Evolutionary conservation across 1,140 invertebrate species (phyloP), one percentile per base, ranked within the genome.

Genomic region (Orius insidiosus): DNA sequence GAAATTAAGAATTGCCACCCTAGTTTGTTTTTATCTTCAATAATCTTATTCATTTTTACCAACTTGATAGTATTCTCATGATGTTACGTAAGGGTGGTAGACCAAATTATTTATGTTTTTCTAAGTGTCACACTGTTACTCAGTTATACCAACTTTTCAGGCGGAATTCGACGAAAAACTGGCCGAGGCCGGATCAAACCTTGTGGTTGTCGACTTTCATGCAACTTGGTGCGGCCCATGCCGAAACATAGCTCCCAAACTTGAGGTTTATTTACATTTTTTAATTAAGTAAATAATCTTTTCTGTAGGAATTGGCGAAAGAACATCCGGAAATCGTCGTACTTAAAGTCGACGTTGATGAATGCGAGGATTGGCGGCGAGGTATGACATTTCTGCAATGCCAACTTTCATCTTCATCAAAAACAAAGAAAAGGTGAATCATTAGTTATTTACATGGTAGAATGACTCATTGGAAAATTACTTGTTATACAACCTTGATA

Each of bases 341-440:
- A 53, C 52, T 72, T 2, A 77, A 78, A 60, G 76, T 89, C 14
- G 87, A 94, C 65, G 86, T 95, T 1, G 89, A 95, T 58, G 82
- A 89, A 53, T 76, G 75, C 58, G 85, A 87, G 59, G 85, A 88
- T 13, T 92, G 43, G 80, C 82, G 7, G 65, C 68, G 42, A 69
- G 81, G 46, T 90, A 88, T 63, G 71, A 79, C 52, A 78, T 95
- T 53, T 70, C 70, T 51, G 85, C 83, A 41, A 93, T 94, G 88
- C 90, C 90, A 36, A 94, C 89, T 1, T 95, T 95, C 61, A 63
- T 92, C 15, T 90, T 93, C 61, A 67, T 93, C 51, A 93, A 89
- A 65, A 76, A 76, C 54, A 66, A 68, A 31, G 57, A 73, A 58
- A 72, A 75, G 60, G 69, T 79, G 63, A 58, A 56, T 52, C 5